Percentiles rank a stretch among this genome's conserved stretches.
These are phyloP conservation scores for Nibea coibor DNA, from an alignment of 2,113 vertebrate species.

Conservation along the genomic window DNA sequence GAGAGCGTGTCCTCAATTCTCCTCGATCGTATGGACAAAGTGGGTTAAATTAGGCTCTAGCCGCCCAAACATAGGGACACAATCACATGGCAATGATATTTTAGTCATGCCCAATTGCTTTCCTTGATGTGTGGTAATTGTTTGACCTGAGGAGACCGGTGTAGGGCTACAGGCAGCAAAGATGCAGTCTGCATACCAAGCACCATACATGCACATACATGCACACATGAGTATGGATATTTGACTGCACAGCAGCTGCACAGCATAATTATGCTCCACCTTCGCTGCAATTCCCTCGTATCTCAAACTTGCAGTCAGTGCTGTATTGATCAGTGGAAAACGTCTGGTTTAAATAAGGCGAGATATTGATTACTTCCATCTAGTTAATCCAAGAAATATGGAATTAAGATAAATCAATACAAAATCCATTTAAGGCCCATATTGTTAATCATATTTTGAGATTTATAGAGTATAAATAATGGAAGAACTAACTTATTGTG, in stretches of 20 bases:
- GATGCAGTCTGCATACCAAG: constrained; percentile 68
- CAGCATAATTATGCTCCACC: constrained; percentile 11
- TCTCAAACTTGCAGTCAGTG: constrained; percentile 39
- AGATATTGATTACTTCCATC: constrained; percentile 61
- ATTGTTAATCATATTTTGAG: constrained; percentile 25
- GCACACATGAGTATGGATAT: constrained; percentile 25
- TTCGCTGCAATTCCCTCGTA: constrained; percentile 40
- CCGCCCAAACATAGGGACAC: constrained; percentile 74
- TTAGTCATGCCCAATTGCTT: constrained; percentile 84
- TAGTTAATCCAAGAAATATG: constrained; percentile 46
- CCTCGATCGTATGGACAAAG: constrained; percentile 76
- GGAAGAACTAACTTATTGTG: not conserved
- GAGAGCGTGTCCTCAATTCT: constrained; percentile 80
- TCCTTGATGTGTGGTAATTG: constrained; percentile 84
- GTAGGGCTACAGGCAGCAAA: constrained; percentile 49
- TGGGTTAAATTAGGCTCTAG: constrained; percentile 77
- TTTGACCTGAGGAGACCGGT: constrained; percentile 72
- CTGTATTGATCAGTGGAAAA: constrained; percentile 45
- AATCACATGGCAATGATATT: constrained; percentile 78
- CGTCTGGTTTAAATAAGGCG: constrained; percentile 35
- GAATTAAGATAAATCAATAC: constrained; percentile 30
- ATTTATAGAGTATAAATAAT: not conserved
- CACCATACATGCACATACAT: constrained; percentile 28
- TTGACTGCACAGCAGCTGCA: constrained; percentile 21
- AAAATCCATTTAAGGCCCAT: not conserved